Conservation (phyloP, 2,797 vertebrate species). For the Microhierax caerulescens region DNA sequence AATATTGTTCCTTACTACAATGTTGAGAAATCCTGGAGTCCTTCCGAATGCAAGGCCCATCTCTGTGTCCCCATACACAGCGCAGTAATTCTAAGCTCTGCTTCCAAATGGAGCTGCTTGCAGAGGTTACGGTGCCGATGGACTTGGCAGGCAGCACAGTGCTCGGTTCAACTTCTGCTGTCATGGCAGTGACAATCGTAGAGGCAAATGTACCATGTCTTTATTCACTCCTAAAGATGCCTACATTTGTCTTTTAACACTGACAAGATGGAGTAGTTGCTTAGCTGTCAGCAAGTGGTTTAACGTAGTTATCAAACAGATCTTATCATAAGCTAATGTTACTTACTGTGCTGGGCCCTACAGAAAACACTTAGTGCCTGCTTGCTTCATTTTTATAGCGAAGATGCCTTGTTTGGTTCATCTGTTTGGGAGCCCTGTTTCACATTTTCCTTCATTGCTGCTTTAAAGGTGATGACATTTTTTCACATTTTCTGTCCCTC, state of each 20-base stretch:
- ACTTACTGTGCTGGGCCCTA: neutral
- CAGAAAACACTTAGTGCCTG: slow-evolving; percentile 13
- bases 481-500: neutral
- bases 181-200: neutral
- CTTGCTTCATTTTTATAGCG: neutral
- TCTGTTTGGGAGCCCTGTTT: neutral
- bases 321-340: neutral
- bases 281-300: neutral
- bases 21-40: neutral
- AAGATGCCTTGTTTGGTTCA: neutral
- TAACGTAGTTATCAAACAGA: neutral
- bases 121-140: accelerated
- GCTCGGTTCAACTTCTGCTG: neutral
- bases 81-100: neutral
- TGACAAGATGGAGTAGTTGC: neutral
- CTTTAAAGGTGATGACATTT: slow-evolving; percentile 15
- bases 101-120: neutral
- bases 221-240: neutral
- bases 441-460: neutral
- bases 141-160: neutral
- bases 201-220: neutral
- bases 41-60: neutral
- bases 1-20: neutral
- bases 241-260: neutral
- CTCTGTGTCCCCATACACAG: no score